Conservation (phyloP, 2,113 vertebrate genomes). For the Dipodomys ordii region DNA sequence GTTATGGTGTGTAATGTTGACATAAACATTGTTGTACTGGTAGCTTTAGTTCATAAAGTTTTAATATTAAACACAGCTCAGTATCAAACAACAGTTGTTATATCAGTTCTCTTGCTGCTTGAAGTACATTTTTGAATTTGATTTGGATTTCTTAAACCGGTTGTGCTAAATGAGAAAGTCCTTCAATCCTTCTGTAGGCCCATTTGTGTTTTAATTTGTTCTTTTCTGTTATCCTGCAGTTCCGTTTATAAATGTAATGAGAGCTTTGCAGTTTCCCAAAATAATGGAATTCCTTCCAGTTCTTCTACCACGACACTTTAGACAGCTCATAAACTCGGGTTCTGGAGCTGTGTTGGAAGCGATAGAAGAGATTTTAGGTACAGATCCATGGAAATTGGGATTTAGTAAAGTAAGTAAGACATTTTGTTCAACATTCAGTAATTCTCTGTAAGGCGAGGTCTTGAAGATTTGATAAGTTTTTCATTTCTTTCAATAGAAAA, state of each 20-base stretch:
- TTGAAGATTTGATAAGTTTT: constrained; percentile 32
- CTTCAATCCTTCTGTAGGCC: not conserved
- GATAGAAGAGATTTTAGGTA: constrained; percentile 82
- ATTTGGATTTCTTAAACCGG: constrained; percentile 39
- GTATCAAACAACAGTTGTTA: constrained; percentile 9
- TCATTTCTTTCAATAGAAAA: constrained; percentile 24
- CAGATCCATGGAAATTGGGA: constrained; percentile 88
- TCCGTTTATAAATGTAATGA: constrained; percentile 76
- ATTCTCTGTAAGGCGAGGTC: not conserved
- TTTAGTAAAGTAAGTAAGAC: constrained; percentile 85
- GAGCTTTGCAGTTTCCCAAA: constrained; percentile 82
- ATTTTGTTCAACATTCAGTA: not conserved
- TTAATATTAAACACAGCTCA: constrained; percentile 24
- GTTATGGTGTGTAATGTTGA: no score
- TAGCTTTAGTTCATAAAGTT: not conserved
- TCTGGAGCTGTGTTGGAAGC: constrained; percentile 27
- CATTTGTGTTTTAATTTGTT: constrained; percentile 45
- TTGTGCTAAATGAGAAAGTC: constrained; percentile 10
- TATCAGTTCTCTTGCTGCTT: constrained; percentile 30
- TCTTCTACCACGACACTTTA: constrained; percentile 87
- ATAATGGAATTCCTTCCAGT: constrained; percentile 86
- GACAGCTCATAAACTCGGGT: constrained; percentile 68
- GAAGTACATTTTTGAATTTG: constrained; percentile 17
- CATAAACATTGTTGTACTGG: no score
- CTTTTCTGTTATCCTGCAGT: constrained; percentile 70